Evolutionary conservation across 2,797 vertebrate genomes (phyloP), one percentile per base, ranked within the genome.

Genomic region (Platalea minor): DNA sequence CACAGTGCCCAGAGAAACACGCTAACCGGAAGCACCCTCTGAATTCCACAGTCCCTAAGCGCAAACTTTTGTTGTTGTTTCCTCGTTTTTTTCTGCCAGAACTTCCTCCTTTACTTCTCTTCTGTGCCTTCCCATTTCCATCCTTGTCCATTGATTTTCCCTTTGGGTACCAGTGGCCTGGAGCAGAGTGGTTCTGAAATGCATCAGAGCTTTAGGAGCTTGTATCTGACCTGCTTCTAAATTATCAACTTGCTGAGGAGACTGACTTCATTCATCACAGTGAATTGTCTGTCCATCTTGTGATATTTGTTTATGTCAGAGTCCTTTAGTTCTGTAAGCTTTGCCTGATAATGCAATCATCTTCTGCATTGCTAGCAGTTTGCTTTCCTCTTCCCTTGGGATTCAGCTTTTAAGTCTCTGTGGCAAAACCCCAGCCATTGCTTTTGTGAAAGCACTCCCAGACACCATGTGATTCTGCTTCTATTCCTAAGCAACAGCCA

Each of bases 401-500:
- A 64, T 64, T 77, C 53, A 91, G 50, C 60, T 83, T 73, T 89
- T 37, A 74, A 70, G 73, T n/a, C 43, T 77, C 33, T 68, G 57
- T 86, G 63, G 57, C 64, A 88, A 84, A 88, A 45, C 16, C 50
- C 31, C 67, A 85, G 73, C 53, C 59, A 19, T 24, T 59, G 46
- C 54, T 86, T 51, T 79, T 59, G 29, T 19, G 63, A 88, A 79
- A 90, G 63, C 28, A 24, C 53, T 86, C 69, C 37, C 84, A 88
- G 72, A 35, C 35, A 33, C 41, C 1, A 1, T 51, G n/a, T 73
- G 88, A 68, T 72, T 84, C 65, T 79, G 29, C 77, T 89, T 64
- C 37, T 74, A 94, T 95, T 95, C 93, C 93, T 86, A 91, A 86
- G 90, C 94, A 94, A 88, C 85, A 92, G 67, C 80, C 43, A 1